Base-by-base conservation (phyloP, 2,888 invertebrate species). In the Leptothorax acervorum region DNA sequence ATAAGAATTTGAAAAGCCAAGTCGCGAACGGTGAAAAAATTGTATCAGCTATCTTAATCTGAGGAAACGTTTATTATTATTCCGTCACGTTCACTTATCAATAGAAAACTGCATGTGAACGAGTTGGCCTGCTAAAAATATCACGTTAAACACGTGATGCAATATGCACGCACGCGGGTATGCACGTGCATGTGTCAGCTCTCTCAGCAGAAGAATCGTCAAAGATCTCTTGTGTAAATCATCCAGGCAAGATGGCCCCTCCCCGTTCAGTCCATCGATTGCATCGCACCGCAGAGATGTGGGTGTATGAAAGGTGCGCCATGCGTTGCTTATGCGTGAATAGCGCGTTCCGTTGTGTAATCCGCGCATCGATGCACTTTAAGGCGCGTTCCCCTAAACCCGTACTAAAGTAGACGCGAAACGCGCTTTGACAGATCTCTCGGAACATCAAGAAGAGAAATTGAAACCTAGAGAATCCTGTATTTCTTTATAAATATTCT, bases 201-300 rank as follows among this genome's bases (percentile, higher is more conserved):
- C 39, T 85, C 73, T 71, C 51, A 62, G 82, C 82, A 84, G 85
- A 89, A 85, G 91, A 91, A 91, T 92, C 91, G 90, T 92, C 93
- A 92, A 79, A 92, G 92, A 93, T 93, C 42, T 78, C 91, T 89
- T 92, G 91, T 93, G 93, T 92, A 93, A 93, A 93, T 93, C 92
- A 92, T 91, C 87, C 86, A 84, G 91, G 90, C 92, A 91, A 92
- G 93, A 93, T 92, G 91, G 92, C 90, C 89, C 89, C 89, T 92
- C 91, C 89, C 90, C 91, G 88, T 92, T 93, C 90, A 91, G 90
- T 87, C 84, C 87, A 85, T 86, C 84, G 87, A 85, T 86, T 85
- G 82, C 86, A 78, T 79, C 87, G 76, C 85, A 73, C 9, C 86
- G 53, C 42, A 18, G 48, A 60, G 48, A 71, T 70, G 78, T 70